Evolutionary conservation across 2,113 vertebrate genomes (phyloP), one percentile per base, ranked within the genome.

Genomic region (Pedetes capensis): DNA sequence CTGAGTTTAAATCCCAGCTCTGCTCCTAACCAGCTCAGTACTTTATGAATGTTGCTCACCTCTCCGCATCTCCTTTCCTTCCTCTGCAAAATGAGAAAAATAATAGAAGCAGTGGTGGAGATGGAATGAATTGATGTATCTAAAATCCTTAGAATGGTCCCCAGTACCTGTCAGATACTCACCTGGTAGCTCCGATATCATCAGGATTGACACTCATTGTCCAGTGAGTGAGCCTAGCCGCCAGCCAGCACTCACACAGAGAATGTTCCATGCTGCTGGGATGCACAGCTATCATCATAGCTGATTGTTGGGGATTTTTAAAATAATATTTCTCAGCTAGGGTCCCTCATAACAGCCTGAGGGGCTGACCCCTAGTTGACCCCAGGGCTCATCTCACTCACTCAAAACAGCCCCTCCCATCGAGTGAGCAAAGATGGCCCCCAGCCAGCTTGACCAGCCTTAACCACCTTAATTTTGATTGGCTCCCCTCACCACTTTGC

Each of bases 31-130:
- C 14, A 2, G 20, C 47, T 20, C 5, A 55, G 0, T 49, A 16
- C 47, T 12, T 27, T 0, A 0, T 18, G 22, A 1, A 0, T 22
- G 22, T 4, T 20, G 5, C 13, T 29, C 11, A 0, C 8, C 22
- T 81, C 75, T 59, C 51, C 37, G 75, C 20, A 25, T 57, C 69
- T 79, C 37, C 25, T 23, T 44, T 59, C 47, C 76, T 63, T 66
- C 32, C 27, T 72, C 63, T 72, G 6, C 51, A 44, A 34, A 37
- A 57, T 4, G 66, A 29, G 61, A 17, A 63, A 61, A 75, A 37
- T 16, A 22, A 17, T 1, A 42, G 6, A 32, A 14, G 57, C 16
- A 20, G 25, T 17, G 6, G 10, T 39, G 61, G 18, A 87, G 57
- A 51, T 2, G 4, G 29, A 49, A 6, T 13, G 29, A 23, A 20